phyloP scores from a whole-genome alignment of 2,888 invertebrate genomes.

The Stenotaenia linearis region DNA sequence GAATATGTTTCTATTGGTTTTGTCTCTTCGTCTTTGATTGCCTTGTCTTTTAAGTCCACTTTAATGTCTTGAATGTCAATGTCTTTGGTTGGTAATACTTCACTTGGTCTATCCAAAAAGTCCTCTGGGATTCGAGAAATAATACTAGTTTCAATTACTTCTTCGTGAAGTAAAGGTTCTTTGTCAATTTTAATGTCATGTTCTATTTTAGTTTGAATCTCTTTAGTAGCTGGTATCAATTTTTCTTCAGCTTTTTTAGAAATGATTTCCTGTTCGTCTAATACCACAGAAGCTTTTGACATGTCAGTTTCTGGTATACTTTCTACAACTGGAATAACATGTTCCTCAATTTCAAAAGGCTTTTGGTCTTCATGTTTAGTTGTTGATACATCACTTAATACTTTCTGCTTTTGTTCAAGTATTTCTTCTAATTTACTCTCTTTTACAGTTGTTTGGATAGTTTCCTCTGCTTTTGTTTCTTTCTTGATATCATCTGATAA shows the following conservation, averaged over 20 bases:
- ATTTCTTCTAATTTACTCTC: not conserved
- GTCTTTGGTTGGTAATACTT: not conserved
- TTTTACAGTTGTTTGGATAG: not conserved
- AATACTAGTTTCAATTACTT: not conserved
- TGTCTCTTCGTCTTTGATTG: not conserved
- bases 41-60: not conserved
- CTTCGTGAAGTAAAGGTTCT: not conserved
- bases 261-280: not conserved
- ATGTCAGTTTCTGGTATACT: not conserved
- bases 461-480: not conserved
- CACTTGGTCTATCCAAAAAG: not conserved
- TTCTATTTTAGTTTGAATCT: not conserved
- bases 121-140: not conserved
- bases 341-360: not conserved
- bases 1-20: constrained; percentile 24
- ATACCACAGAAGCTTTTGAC: not conserved
- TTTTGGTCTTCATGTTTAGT: constrained; percentile 31
- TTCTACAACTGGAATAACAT: not conserved
- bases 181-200: not conserved
- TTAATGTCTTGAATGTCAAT: constrained; percentile 24
- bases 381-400: not conserved
- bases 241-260: constrained; percentile 18
- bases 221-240: constrained; percentile 29
- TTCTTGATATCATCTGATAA: not conserved
- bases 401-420: not conserved